Base-by-base conservation (phyloP, 2,888 invertebrate genomes). In the Hyalella azteca region DNA sequence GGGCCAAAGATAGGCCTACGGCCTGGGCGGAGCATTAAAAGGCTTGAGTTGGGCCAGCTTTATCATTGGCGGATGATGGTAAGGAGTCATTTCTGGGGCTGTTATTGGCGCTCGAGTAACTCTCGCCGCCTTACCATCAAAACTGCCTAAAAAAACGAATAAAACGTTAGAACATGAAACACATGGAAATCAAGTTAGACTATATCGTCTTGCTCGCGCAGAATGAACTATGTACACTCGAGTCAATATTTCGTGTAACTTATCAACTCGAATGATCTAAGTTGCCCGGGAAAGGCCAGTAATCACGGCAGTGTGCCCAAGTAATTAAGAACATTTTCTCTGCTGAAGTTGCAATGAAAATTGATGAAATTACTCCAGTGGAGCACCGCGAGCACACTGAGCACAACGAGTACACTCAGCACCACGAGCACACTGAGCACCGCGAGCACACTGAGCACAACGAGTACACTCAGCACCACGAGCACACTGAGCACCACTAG, bases 121-220 rank as follows among this genome's bases (percentile, higher is more conserved):
- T 66, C 66, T 66, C 36, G 36, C 66, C 66, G 36, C 66, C 36
- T 36, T 29, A 22, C 66, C 36, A 66, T 66, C 66, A 66, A 66
- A 66, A 66, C 66, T 66, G 66, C 39, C 19, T 36, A 66, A 66
- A 66, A 54, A 66, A 66, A 66, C 19, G 29, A 66, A 66, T 66
- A 66, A 66, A 66, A 66, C 66, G 66, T n/a, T 66, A 66, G 66
- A 66, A 66, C 66, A 66, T 66, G 66, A 66, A 66, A 66, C 66
- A 66, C 66, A 66, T 66, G 66, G 66, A 66, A 66, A 66, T 66
- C 66, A 66, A 66, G 66, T 66, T 66, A 66, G 66, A 66, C 66
- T 66, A 66, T 66, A 66, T 66, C 66, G 66, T 66, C 66, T 66
- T 66, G 66, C 66, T 66, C 66, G 7, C 29, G 29, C 66, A 32